These are phyloP conservation scores for Anthonomus grandis DNA, from an alignment of 1,140 invertebrate genomes.

Conservation along the genomic window DNA sequence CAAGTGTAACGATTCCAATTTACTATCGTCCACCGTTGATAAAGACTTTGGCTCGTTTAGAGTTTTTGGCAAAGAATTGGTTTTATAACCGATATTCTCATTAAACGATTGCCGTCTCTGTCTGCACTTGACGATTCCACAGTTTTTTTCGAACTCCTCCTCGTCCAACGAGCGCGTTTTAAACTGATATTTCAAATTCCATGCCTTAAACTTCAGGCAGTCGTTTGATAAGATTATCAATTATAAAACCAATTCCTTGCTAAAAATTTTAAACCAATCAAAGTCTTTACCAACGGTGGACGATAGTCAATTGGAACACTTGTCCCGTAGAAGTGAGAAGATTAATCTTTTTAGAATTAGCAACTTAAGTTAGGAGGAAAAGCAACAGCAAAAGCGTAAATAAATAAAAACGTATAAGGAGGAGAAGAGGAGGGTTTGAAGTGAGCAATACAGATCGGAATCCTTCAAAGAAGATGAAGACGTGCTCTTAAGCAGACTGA, in stretches of 20 bases:
- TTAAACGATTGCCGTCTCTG: no score
- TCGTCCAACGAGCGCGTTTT: no score
- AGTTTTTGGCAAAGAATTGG: no score
- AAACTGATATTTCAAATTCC: no score
- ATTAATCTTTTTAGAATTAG: constrained; percentile 36
- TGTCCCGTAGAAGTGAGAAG: constrained; percentile 39
- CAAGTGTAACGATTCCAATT: no score
- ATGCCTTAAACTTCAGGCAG: no score
- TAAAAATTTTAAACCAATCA: constrained; percentile 53
- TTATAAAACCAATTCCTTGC: constrained; percentile 45
- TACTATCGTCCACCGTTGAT: no score
- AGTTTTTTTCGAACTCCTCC: no score
- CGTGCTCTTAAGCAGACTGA: constrained; percentile 39
- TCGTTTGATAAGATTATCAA: no score
- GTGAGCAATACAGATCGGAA: constrained; percentile 62
- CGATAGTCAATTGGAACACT: constrained; percentile 31
- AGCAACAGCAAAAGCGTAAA: constrained; percentile 59
- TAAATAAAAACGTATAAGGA: constrained; percentile 90
- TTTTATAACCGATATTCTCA: no score
- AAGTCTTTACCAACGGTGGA: constrained; percentile 56
- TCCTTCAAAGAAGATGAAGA: constrained; percentile 66
- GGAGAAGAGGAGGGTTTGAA: constrained; percentile 77
- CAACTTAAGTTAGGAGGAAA: constrained; percentile 21
- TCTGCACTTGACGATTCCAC: no score
- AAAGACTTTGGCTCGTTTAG: no score